Base-by-base conservation (phyloP, 2,888 invertebrate species). In the Dichetophora obliterata region DNA sequence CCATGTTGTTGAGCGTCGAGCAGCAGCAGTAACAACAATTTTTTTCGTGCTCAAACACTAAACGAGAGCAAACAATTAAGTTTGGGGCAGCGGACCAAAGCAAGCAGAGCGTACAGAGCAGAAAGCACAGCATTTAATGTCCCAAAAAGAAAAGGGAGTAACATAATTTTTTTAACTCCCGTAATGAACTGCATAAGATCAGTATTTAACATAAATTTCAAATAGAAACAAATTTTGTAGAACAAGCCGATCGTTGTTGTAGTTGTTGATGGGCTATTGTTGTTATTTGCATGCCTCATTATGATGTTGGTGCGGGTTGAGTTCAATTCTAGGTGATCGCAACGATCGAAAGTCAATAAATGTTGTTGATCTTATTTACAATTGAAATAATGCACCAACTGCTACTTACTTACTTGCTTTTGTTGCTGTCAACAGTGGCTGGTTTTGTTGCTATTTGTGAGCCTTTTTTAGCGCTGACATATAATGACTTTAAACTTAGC, bases 21-120 rank as follows among this genome's bases (percentile, higher is more conserved):
- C 19, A 27, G 27, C 8, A 37, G n/a, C 16, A 27, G 16, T 37
- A 31, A 34, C 22, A 14, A 11, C n/a, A n/a, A n/a, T n/a, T 31
- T 43, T 75, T 81, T 81, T 82, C 78, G 75, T 80, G 78, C 50
- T 22, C 77, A 52, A 75, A 79, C 82, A 84, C 86, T 85, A 86
- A 86, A 85, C 78, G 85, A 85, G 83, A 81, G 80, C 81, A 86
- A 86, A 86, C 82, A 84, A 59, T 71, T 57, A 19, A 37, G 14
- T 22, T 57, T 22, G 19, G 37, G 34, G n/a, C 37, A 57, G 31
- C 34, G 48, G n/a, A 34, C 5, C 37, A 66, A 66, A 4, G 66
- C 37, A 37, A 66, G 66, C 66, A 50, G 22, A 68, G 68, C 50
- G 24, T 31, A 43, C 43, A 37, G 37, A 37, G 37, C 5, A n/a